phyloP scores from a whole-genome alignment of 1,140 invertebrate species.

The Cotesia typhae region DNA sequence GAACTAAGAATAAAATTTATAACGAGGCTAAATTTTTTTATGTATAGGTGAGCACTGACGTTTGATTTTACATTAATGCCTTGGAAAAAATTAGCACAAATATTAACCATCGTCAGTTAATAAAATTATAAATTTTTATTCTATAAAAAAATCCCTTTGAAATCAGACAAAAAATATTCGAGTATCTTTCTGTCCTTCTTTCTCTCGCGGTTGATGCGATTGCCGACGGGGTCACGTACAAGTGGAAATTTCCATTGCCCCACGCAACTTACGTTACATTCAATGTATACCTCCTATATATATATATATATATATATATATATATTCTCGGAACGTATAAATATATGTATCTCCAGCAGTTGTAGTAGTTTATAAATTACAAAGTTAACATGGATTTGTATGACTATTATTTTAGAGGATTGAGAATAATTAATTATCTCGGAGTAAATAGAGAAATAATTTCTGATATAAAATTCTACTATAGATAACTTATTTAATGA shows the following conservation, averaged over 20 bases:
- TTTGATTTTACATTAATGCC: too few relatives aligned
- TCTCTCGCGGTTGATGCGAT: constrained; percentile 12
- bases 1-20: too few relatives aligned
- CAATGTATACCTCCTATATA: background rate
- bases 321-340: constrained; percentile 4
- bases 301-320: background rate
- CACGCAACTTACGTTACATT: constrained; percentile 29
- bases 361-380: constrained; percentile 14
- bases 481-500: background rate
- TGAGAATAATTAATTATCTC: background rate
- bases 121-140: too few relatives aligned
- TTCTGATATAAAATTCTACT: background rate
- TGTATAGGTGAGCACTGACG: too few relatives aligned
- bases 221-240: constrained; percentile 28
- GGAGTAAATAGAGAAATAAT: background rate
- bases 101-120: too few relatives aligned
- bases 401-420: background rate
- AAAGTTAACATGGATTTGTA: constrained; percentile 1
- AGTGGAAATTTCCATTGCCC: constrained; percentile 43
- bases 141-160: too few relatives aligned
- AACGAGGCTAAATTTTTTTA: too few relatives aligned
- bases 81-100: too few relatives aligned
- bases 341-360: constrained; percentile 17
- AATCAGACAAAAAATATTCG: constrained; percentile 4
- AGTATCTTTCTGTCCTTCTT: constrained; percentile 18